Percentiles rank a stretch among this genome's conserved stretches.
phyloP scores from a whole-genome alignment of 2,797 vertebrate species.

The Anguilla pacifica region DNA sequence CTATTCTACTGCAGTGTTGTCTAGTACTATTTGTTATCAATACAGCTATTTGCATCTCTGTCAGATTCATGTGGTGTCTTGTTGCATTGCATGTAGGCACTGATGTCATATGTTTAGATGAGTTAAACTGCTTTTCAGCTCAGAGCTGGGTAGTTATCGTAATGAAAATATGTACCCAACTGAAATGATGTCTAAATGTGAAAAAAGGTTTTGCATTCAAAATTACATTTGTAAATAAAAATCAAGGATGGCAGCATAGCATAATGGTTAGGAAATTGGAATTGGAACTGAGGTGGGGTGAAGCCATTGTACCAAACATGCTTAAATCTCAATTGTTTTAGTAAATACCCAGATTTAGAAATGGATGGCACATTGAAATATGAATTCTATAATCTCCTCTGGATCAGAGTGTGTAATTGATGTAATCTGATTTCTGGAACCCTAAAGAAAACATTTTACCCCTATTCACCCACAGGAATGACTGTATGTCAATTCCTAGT shows the following conservation, averaged over 20 bases:
- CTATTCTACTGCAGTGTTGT: not conserved
- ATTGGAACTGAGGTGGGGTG: not conserved
- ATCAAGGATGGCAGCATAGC: too few species aligned
- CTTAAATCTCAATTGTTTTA: not conserved
- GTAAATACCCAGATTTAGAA: not conserved
- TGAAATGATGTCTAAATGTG: too few species aligned
- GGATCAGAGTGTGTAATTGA: not conserved
- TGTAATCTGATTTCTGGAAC: not conserved
- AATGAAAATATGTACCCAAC: not conserved
- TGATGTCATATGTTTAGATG: not conserved
- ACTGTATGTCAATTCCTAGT: constrained; percentile 93
- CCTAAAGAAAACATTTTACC: constrained; percentile 48
- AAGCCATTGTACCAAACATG: not conserved
- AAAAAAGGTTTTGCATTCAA: not conserved
- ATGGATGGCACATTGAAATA: not conserved
- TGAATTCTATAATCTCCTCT: not conserved
- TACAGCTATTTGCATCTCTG: not conserved
- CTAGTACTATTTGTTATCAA: not conserved
- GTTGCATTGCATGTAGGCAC: not conserved
- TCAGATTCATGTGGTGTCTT: not conserved
- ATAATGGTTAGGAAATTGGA: too few species aligned
- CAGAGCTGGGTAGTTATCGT: not conserved
- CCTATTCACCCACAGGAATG: constrained; percentile 75
- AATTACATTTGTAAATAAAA: not conserved
- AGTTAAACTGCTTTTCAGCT: not conserved